Conservation (phyloP, 2,113 vertebrate genomes). For the Phoenicopterus ruber region DNA sequence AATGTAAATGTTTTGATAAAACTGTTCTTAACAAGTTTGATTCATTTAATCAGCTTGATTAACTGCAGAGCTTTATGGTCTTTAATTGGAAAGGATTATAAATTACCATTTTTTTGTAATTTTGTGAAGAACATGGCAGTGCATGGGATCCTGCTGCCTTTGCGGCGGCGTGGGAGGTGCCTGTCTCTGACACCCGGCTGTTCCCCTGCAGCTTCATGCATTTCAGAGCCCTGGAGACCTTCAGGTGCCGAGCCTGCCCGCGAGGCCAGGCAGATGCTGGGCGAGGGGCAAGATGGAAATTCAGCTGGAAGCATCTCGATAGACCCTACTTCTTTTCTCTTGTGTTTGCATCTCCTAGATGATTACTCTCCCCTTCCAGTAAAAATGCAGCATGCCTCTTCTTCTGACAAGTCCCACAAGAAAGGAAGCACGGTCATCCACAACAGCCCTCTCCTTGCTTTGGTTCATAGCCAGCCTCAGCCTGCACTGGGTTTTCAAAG, state of each 20-base stretch:
- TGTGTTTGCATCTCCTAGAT: not conserved
- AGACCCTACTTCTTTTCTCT: not conserved
- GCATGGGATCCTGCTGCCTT: not conserved
- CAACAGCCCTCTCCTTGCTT: not conserved
- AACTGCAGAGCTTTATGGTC: conserved; percentile 1
- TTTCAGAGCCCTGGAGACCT: not conserved
- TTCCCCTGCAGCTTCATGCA: not conserved
- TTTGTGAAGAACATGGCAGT: not conserved
- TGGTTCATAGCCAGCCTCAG: not conserved
- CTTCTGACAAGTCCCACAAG: not conserved
- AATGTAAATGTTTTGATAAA: conserved; percentile 73
- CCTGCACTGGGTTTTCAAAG: not conserved
- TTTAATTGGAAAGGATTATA: not conserved
- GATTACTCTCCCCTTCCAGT: not conserved
- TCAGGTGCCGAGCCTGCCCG: not conserved
- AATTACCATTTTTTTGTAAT: not conserved
- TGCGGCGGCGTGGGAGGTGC: not conserved
- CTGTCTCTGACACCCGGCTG: not conserved
- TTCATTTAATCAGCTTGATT: conserved; percentile 48
- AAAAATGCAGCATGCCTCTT: not conserved
- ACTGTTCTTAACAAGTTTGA: conserved; percentile 40
- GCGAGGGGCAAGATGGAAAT: not conserved
- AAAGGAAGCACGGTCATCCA: not conserved
- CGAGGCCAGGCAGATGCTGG: not conserved
- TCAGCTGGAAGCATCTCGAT: not conserved